phyloP scores from a whole-genome alignment of 2,797 vertebrate species.

The Labeo calbasu region DNA sequence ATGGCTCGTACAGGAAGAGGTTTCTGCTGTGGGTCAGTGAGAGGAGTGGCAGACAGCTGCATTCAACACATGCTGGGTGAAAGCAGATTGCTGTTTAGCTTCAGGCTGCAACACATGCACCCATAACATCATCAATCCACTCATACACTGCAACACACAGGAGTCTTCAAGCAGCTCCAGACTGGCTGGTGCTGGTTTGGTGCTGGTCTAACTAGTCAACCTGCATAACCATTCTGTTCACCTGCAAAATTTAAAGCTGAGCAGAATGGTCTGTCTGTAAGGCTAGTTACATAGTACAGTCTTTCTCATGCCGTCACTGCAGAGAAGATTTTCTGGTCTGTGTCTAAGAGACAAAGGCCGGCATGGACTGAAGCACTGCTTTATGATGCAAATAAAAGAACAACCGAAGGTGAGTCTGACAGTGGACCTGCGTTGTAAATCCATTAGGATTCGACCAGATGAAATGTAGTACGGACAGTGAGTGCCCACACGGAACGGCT shows the following conservation, averaged over 20 bases:
- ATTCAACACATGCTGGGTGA: slow-evolving; percentile 7
- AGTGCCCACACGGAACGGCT: slow-evolving; percentile 8
- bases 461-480: slow-evolving; percentile 22
- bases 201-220: background rate
- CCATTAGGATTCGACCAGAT: slow-evolving; percentile 25
- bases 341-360: slow-evolving; percentile 19
- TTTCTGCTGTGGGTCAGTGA: slow-evolving; percentile 29
- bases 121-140: slow-evolving; percentile 28
- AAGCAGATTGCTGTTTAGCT: slow-evolving; percentile 28
- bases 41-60: slow-evolving; percentile 19
- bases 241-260: background rate
- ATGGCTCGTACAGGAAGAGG: slow-evolving; percentile 6
- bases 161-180: background rate
- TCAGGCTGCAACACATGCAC: slow-evolving; percentile 23
- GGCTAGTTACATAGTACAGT: background rate
- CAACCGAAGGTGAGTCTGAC: slow-evolving; percentile 27
- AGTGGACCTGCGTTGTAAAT: slow-evolving; percentile 32
- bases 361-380: slow-evolving; percentile 17
- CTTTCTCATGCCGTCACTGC: background rate
- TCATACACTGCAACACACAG: slow-evolving; percentile 28
- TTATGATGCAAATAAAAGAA: slow-evolving; percentile 41
- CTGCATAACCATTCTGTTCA: background rate
- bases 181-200: background rate
- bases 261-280: background rate
- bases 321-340: slow-evolving; percentile 18